Conservation (phyloP, 2,797 vertebrate genomes). For the Nyctalus aviator region DNA sequence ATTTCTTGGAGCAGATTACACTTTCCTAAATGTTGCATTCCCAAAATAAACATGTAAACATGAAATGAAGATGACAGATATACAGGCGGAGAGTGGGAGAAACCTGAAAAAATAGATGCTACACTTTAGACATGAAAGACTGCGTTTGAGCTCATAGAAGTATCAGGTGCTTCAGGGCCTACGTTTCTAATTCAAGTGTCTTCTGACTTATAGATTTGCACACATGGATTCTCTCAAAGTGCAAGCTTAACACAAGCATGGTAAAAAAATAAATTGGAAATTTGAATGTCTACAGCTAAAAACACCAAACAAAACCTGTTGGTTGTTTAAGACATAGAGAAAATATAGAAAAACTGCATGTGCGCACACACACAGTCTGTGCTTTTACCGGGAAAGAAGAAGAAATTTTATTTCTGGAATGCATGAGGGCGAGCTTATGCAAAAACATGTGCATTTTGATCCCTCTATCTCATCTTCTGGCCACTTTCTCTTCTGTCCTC, state of each 20-base stretch:
- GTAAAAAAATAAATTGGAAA: constrained; percentile 41
- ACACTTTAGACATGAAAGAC: not conserved
- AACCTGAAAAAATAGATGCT: not conserved
- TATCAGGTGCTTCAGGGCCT: not conserved
- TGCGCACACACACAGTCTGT: not conserved
- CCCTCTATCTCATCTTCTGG: not conserved
- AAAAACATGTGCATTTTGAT: not conserved
- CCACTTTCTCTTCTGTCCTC: not conserved
- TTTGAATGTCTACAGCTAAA: not conserved
- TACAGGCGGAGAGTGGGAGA: constrained; percentile 14
- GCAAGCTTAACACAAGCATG: not conserved
- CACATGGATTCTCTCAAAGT: not conserved
- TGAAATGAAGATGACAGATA: constrained; percentile 63
- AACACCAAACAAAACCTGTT: constrained; percentile 28
- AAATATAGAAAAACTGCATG: not conserved
- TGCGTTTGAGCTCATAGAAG: not conserved
- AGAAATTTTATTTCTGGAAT: not conserved
- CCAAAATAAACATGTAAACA: constrained; percentile 82
- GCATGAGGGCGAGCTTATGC: not conserved
- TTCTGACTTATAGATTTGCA: not conserved
- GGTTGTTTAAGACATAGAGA: not conserved
- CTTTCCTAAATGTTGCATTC: constrained; percentile 78
- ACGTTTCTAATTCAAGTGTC: not conserved
- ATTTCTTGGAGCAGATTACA: constrained; percentile 73
- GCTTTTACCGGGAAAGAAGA: not conserved